phyloP scores from a whole-genome alignment of 2,797 vertebrate genomes.

The Psittacula echo region DNA sequence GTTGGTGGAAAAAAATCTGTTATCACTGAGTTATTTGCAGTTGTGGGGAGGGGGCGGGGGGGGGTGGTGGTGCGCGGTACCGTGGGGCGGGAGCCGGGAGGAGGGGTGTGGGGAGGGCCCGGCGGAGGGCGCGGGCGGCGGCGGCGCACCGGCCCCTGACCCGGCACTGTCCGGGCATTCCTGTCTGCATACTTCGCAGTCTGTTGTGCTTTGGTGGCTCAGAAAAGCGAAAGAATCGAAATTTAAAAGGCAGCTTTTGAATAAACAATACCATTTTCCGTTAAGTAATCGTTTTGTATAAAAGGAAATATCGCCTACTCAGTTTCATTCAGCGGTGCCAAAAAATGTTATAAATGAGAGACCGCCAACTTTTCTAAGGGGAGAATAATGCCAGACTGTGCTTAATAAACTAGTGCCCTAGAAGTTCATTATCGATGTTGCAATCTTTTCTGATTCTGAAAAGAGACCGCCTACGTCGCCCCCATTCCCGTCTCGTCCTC shows the following conservation, averaged over 20 bases:
- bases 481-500: conserved; percentile 70
- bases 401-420: conserved; percentile 76
- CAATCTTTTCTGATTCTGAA: conserved; percentile 74
- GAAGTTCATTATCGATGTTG: conserved; percentile 82
- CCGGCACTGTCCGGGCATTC: conserved; percentile 77
- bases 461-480: conserved; percentile 79
- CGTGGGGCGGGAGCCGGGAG: not conserved
- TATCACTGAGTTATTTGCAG: conserved; percentile 83
- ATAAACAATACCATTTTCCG: conserved; percentile 77
- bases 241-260: conserved; percentile 74
- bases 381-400: conserved; percentile 78
- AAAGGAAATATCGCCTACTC: conserved; percentile 83
- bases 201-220: conserved; percentile 72
- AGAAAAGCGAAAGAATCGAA: conserved; percentile 68
- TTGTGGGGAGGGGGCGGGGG: conserved; percentile 60
- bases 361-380: conserved; percentile 77
- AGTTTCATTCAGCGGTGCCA: conserved; percentile 82
- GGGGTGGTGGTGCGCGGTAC: not conserved
- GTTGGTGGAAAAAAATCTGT: conserved; percentile 89
- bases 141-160: conserved; percentile 64
- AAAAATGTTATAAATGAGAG: conserved; percentile 81
- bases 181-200: conserved; percentile 77
- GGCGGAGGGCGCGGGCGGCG: conserved; percentile 41
- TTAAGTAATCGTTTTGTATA: conserved; percentile 78
- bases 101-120: not conserved